Evolutionary conservation across 2,797 vertebrate species (phyloP), one percentile per base, ranked within the genome.

Genomic region (Monodelphis domestica): DNA sequence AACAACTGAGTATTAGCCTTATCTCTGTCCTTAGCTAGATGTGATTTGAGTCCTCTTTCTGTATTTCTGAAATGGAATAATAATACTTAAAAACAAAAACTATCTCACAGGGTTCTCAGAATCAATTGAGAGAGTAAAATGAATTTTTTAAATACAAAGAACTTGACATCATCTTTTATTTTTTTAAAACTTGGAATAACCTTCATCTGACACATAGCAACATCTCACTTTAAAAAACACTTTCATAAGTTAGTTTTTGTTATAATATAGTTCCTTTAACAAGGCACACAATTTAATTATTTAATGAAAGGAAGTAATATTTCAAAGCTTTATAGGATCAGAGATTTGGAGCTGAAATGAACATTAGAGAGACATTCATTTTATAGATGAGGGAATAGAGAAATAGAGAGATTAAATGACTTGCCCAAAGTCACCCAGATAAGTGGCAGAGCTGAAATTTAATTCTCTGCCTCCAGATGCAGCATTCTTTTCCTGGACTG

Each of bases 151-250:
- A n/a, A 12, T 70, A n/a, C 14, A 6, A n/a, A 70, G 59, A n/a
- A 70, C 59, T n/a, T 91, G 53, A 59, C 89, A 70, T 51, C 53
- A 50, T 92, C 93, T 63, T 12, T 91, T n/a, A n/a, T n/a, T n/a
- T n/a, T n/a, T n/a, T n/a, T n/a, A n/a, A 33, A n/a, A 70, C 59
- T n/a, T 91, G 51, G 59, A 89, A 70, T 51, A 53, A 50, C 92
- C 93, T 63, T 12, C 91, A 14, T 91, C 70, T 92, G 89, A 92
- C 59, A 54, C 55, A 0, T 84, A 91, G 45, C 38, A 91, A 87
- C 26, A 63, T 90, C 9, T 91, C 17, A 53, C 84, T 95, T 95
- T 9, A 78, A 88, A n/a, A 95, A 95, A 91, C 91, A 33, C 92
- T 92, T 93, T 57, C 33, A 70, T 89, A 95, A 12, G 45, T 88